These are phyloP conservation scores for Carassius carassius DNA, from an alignment of 2,113 vertebrate genomes.

Conservation along the genomic window DNA sequence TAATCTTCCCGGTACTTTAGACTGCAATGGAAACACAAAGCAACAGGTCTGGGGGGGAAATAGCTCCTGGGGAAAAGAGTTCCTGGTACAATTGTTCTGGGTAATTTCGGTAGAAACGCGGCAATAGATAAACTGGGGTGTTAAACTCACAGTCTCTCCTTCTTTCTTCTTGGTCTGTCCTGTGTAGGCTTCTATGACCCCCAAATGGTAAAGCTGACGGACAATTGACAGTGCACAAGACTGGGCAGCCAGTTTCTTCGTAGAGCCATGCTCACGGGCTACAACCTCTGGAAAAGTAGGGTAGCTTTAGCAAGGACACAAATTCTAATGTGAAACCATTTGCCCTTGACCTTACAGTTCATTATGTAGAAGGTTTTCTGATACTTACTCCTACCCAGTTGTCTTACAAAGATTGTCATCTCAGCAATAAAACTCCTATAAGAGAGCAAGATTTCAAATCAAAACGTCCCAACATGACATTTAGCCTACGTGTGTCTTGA, in stretches of 20 bases:
- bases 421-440: slow-evolving; percentile 97
- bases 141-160: slow-evolving; percentile 83
- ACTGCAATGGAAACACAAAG: too few species aligned
- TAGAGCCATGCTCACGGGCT: slow-evolving; percentile 92
- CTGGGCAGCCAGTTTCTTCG: slow-evolving; percentile 96
- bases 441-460: slow-evolving; percentile 52
- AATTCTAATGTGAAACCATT: neutral
- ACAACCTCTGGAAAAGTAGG: slow-evolving; percentile 78
- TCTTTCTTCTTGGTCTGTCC: slow-evolving; percentile 94
- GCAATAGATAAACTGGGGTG: neutral
- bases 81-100: too few species aligned
- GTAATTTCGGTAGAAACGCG: too few species aligned
- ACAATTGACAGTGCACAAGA: slow-evolving; percentile 93
- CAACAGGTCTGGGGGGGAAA: too few species aligned
- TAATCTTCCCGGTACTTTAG: too few species aligned
- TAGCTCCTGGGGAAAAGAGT: too few species aligned
- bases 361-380: neutral
- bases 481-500: neutral
- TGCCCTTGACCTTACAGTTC: neutral
- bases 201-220: slow-evolving; percentile 92
- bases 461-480: neutral
- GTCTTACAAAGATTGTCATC: slow-evolving; percentile 92
- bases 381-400: slow-evolving; percentile 92
- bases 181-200: slow-evolving; percentile 87
- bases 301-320: neutral